A percentile compares a stretch with the other conserved stretches of the same genome.
phyloP scores from a whole-genome alignment of 2,113 vertebrate genomes.

The Dromaius novaehollandiae region DNA sequence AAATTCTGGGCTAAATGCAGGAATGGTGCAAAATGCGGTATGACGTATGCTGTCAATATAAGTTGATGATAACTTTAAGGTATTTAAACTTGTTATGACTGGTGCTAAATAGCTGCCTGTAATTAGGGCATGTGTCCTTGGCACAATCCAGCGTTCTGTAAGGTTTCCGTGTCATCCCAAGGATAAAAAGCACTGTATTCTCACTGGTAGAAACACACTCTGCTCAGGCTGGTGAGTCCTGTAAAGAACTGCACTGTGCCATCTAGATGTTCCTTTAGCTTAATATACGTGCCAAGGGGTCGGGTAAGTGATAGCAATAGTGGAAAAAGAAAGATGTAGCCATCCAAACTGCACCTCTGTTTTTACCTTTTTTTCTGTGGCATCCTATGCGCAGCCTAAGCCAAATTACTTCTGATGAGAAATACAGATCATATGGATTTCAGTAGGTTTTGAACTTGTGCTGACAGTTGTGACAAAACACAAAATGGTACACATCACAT shows the following conservation, averaged over 20 bases:
- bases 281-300: background rate
- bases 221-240: background rate
- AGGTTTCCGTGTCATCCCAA: background rate
- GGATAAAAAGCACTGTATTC: background rate
- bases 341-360: background rate
- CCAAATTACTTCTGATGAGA: background rate
- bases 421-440: background rate
- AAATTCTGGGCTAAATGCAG: background rate
- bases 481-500: fast-evolving
- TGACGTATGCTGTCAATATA: background rate
- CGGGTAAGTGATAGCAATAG: fast-evolving
- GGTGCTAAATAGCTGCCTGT: background rate
- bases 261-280: background rate
- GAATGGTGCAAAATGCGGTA: background rate
- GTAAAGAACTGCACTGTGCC: background rate
- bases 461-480: background rate
- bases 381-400: background rate
- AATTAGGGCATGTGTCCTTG: background rate
- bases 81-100: background rate
- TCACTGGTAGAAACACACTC: background rate
- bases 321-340: background rate
- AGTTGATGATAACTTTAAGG: background rate
- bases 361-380: background rate
- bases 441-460: background rate
- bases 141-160: background rate